Evolutionary conservation across 2,888 invertebrate genomes (phyloP).

Genomic region (Ephialtes manifestator): DNA sequence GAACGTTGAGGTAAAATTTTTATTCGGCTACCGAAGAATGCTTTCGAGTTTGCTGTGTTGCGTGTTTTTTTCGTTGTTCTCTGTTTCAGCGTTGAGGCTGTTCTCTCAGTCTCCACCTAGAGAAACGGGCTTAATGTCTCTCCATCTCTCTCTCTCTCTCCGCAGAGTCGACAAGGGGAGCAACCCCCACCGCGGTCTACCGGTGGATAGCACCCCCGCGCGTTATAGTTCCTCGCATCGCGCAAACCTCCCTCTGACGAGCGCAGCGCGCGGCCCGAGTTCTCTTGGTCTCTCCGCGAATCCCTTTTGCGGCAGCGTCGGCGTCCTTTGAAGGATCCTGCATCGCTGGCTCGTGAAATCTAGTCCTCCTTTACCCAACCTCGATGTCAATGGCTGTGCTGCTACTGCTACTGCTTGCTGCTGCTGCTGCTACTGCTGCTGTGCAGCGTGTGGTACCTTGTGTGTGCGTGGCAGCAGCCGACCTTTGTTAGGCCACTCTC

Average conservation of each 20-base stretch:
- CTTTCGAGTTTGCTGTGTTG: background rate
- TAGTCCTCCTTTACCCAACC: slow-evolving; percentile 83
- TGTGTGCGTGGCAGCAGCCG: slow-evolving; percentile 76
- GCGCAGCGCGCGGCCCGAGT: slow-evolving; percentile 55
- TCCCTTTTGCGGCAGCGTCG: slow-evolving; percentile 82
- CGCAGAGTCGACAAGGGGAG: slow-evolving; percentile 42
- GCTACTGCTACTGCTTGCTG: slow-evolving; percentile 71
- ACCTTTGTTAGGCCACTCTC: slow-evolving; percentile 75
- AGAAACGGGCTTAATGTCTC: slow-evolving; percentile 29
- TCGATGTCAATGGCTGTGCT: slow-evolving; percentile 83
- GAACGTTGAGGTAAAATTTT: slow-evolving; percentile 24
- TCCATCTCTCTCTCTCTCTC: slow-evolving; percentile 7
- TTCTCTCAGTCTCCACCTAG: slow-evolving; percentile 44
- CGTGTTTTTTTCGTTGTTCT: slow-evolving; percentile 9
- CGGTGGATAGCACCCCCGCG: slow-evolving; percentile 61
- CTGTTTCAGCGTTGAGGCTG: background rate
- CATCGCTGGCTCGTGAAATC: slow-evolving; percentile 85
- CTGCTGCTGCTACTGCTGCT: slow-evolving; percentile 65
- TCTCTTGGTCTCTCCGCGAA: slow-evolving; percentile 74
- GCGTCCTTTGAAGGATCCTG: slow-evolving; percentile 84
- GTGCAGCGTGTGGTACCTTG: slow-evolving; percentile 54
- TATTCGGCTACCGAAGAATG: slow-evolving; percentile 41
- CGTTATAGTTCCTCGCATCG: slow-evolving; percentile 49
- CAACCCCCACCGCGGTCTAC: slow-evolving; percentile 57
- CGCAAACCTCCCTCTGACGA: slow-evolving; percentile 70